These are phyloP conservation scores for Steatocranus sp. DNA, from an alignment of 2,797 vertebrate genomes.

Conservation along the genomic window DNA sequence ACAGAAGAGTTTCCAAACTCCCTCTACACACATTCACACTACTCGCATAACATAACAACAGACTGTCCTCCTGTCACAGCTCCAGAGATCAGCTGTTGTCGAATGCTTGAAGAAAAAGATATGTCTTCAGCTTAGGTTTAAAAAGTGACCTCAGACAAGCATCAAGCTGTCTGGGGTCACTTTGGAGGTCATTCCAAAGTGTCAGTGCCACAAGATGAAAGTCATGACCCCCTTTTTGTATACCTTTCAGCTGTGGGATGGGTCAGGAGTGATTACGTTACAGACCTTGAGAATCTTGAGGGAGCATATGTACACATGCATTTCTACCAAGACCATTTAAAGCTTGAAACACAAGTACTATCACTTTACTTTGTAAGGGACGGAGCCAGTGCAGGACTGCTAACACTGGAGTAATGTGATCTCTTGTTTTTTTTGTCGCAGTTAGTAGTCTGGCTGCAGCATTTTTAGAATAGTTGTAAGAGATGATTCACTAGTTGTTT, in stretches of 20 bases:
- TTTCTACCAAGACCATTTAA: background rate
- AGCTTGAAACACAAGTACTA: background rate
- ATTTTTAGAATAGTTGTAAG: background rate
- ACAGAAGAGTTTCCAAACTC: background rate
- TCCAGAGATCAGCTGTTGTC: background rate
- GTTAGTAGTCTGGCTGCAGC: background rate
- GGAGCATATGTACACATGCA: background rate
- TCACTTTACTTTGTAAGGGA: background rate
- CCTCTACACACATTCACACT: background rate
- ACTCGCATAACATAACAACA: background rate
- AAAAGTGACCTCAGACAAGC: background rate
- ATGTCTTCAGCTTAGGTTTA: background rate
- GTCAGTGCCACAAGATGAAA: background rate
- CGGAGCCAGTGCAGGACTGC: background rate
- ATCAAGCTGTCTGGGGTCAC: background rate
- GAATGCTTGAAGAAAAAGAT: background rate
- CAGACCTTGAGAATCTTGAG: background rate
- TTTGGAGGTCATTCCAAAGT: background rate
- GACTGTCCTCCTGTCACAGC: background rate
- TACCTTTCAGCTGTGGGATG: background rate
- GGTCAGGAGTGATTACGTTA: background rate
- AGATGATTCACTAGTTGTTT: background rate
- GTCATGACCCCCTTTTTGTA: background rate
- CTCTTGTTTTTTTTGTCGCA: background rate
- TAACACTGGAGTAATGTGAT: background rate